Conservation (phyloP, 2,888 invertebrate genomes). For the Julus scanicus region DNA sequence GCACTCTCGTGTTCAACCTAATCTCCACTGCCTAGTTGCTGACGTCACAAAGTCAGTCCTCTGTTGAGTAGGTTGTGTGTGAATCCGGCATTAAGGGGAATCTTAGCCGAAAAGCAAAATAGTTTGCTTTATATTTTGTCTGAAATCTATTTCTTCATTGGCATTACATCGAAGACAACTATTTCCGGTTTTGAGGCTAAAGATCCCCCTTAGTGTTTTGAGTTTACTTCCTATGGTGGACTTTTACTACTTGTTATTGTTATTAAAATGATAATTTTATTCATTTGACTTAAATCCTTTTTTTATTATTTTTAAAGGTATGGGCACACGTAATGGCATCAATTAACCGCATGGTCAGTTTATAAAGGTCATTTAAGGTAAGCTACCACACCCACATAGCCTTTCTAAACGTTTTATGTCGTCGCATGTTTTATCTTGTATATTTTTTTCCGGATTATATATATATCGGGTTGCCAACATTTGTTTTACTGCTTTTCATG, state of each 20-base stretch:
- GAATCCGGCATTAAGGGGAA: too few relatives aligned
- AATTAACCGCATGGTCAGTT: conserved; percentile 51
- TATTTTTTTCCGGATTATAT: conserved; percentile 3
- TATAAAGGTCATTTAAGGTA: conserved; percentile 43
- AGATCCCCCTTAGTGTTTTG: too few relatives aligned
- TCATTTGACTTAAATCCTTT: conserved; percentile 46
- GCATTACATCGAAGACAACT: too few relatives aligned
- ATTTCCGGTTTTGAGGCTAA: too few relatives aligned
- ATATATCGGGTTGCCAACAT: not conserved
- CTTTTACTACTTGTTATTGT: not conserved
- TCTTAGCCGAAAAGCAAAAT: too few relatives aligned
- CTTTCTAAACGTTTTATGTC: conserved; percentile 6
- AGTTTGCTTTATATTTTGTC: not conserved
- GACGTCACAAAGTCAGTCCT: too few relatives aligned
- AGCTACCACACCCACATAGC: conserved; percentile 7
- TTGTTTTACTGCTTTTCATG: not conserved
- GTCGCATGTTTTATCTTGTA: not conserved
- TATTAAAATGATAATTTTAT: not conserved
- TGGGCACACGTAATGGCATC: conserved; percentile 55
- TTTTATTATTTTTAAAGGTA: conserved; percentile 51
- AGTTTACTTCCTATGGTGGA: not conserved
- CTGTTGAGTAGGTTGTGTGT: too few relatives aligned
- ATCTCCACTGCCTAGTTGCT: too few relatives aligned
- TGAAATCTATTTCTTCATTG: too few relatives aligned
- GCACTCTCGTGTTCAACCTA: too few relatives aligned